Evolutionary conservation across 35 echinoderm and acorn worm species (phyloP).

Genomic region (Patiria miniata): DNA sequence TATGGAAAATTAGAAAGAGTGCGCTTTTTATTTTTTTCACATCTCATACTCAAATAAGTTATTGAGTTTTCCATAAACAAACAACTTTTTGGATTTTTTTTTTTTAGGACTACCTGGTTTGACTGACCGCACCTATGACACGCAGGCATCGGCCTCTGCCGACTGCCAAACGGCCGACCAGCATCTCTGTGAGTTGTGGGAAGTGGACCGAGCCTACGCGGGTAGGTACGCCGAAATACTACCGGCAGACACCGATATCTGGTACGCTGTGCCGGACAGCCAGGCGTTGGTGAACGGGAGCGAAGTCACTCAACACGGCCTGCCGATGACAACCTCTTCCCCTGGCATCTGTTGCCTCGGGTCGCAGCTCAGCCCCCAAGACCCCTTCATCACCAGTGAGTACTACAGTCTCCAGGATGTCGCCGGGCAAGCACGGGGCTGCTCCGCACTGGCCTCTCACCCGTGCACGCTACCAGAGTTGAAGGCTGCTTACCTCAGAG

Average conservation of each 20-base stretch:
- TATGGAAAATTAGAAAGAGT: too few relatives aligned
- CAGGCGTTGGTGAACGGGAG: background rate
- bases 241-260: background rate
- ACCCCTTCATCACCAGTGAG: background rate
- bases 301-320: background rate
- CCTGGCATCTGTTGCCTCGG: background rate
- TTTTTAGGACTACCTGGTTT: too few relatives aligned
- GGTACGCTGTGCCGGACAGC: conserved; percentile 2
- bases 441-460: background rate
- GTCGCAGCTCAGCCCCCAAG: background rate
- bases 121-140: background rate
- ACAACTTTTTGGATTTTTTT: too few relatives aligned
- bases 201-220: background rate
- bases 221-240: background rate
- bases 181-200: background rate
- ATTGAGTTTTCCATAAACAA: too few relatives aligned
- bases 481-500: background rate
- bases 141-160: background rate
- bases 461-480: background rate
- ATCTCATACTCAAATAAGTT: too few relatives aligned
- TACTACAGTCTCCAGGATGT: background rate
- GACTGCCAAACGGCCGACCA: background rate
- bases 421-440: background rate
- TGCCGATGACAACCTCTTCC: background rate
- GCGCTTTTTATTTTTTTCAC: too few relatives aligned